Evolutionary conservation across 2,888 invertebrate species (phyloP), one percentile per base, ranked within the genome.

Genomic region (Drosophila infuscata): DNA sequence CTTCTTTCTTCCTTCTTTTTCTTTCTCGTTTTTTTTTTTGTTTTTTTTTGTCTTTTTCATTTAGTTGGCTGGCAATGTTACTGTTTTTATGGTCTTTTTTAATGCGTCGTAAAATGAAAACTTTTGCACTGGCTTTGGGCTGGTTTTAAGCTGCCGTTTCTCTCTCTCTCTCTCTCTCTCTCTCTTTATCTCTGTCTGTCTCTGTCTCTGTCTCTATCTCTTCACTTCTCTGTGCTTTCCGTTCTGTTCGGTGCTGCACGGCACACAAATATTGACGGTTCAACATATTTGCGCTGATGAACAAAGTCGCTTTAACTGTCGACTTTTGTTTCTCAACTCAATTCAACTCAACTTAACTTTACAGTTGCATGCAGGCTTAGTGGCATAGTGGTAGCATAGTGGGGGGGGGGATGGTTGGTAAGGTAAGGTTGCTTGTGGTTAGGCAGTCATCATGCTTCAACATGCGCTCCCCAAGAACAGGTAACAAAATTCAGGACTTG

Each of bases 71-170:
- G 78, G 61, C 58, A 68, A 59, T 65, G 64, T 78, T 43, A 43
- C 46, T 60, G 41, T 69, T 76, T 87, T 88, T 77, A 68, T 76
- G 80, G 61, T n/a, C 72, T 62, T 83, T 79, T 89, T 89, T 87
- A 82, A 82, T 85, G 85, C 66, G 56, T 86, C 89, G 70, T 83
- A 83, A 88, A 83, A 83, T 72, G 75, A 69, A 86, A 80, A 81
- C 66, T 76, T 85, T 79, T 38, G 61, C 59, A 62, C 48, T 65
- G 60, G 65, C 63, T 79, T 70, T 69, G 43, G 62, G 66, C 62
- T 49, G 48, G 51, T 51, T 60, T 69, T 61, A 59, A 52, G 53
- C 36, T 63, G 52, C 51, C 53, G 48, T 56, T 65, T 62, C 25
- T 25, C 25, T 25, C 25, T 25, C 25, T 15, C 11, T n/a, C n/a